These are phyloP conservation scores for Gymnocephalus cernua DNA, from an alignment of 2,113 vertebrate genomes.

Conservation along the genomic window DNA sequence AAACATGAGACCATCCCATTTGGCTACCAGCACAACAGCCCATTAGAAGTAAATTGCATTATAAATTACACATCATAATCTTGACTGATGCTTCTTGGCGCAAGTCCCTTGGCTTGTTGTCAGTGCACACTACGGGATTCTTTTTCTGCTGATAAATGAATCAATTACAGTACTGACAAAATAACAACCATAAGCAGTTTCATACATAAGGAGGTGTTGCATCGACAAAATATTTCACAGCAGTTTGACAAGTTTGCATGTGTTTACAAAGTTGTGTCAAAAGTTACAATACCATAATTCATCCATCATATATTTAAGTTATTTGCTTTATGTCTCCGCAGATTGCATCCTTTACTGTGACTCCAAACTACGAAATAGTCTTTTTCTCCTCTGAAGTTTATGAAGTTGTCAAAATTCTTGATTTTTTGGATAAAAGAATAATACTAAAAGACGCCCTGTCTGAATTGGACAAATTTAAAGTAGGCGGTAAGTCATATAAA, in stretches of 20 bases:
- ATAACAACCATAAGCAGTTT: constrained; percentile 67
- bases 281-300: not conserved
- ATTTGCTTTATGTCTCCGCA: constrained; percentile 56
- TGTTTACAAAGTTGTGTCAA: constrained; percentile 11
- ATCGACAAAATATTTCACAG: constrained; percentile 28
- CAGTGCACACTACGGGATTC: constrained; percentile 38
- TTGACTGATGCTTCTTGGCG: constrained; percentile 61
- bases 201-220: constrained; percentile 26
- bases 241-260: constrained; percentile 6
- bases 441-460: accelerated
- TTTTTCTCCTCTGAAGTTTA: constrained; percentile 77
- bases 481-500: constrained; percentile 57
- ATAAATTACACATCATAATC: constrained; percentile 68
- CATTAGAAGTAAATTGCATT: constrained; percentile 69
- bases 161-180: constrained; percentile 59
- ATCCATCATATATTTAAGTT: not conserved
- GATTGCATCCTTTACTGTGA: constrained; percentile 78
- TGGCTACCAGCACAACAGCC: constrained; percentile 42
- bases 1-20: constrained; percentile 44
- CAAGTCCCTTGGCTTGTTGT: constrained; percentile 45
- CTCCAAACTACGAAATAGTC: constrained; percentile 82
- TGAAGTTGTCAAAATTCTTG: constrained; percentile 62
- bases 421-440: constrained; percentile 15
- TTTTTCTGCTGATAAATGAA: constrained; percentile 63
- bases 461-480: constrained; percentile 3